Evolutionary conservation across 1,140 invertebrate species (phyloP).

Genomic region (Dryas iulia): DNA sequence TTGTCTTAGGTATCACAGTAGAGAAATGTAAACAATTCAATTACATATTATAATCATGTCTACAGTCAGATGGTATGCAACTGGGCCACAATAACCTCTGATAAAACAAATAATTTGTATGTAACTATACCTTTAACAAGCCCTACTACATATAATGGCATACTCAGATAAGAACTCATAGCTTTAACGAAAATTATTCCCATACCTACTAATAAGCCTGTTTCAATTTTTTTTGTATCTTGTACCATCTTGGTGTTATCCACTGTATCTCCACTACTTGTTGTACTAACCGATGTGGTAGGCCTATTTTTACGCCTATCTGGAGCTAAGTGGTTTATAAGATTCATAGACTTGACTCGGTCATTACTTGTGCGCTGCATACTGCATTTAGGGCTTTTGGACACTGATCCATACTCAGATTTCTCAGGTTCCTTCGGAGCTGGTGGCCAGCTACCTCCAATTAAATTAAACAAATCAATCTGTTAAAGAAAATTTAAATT

Average conservation of each 20-base stretch:
- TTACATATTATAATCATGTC: no score
- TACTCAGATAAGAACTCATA: no score
- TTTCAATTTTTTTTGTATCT: constrained; percentile 70
- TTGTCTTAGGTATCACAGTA: no score
- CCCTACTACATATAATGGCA: no score
- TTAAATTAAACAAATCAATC: constrained; percentile 68
- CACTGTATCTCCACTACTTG: constrained; percentile 34
- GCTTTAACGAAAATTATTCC: no score
- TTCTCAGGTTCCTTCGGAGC: constrained; percentile 59
- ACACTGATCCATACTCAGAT: constrained; percentile 63
- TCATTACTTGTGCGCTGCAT: constrained; percentile 62
- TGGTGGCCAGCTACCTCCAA: constrained; percentile 73
- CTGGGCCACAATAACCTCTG: no score
- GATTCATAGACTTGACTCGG: constrained; percentile 66
- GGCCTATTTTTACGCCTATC: constrained; percentile 47
- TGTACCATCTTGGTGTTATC: constrained; percentile 65
- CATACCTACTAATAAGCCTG: constrained; percentile 67
- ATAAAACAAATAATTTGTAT: no score
- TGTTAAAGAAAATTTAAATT: constrained; percentile 37
- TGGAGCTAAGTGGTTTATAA: constrained; percentile 64
- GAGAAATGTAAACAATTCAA: no score
- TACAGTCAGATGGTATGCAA: no score
- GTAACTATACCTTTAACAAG: no score
- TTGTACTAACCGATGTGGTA: constrained; percentile 22
- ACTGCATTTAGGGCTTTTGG: constrained; percentile 47